Base-by-base conservation (phyloP, 2,113 vertebrate species). In the Cacatua alba region DNA sequence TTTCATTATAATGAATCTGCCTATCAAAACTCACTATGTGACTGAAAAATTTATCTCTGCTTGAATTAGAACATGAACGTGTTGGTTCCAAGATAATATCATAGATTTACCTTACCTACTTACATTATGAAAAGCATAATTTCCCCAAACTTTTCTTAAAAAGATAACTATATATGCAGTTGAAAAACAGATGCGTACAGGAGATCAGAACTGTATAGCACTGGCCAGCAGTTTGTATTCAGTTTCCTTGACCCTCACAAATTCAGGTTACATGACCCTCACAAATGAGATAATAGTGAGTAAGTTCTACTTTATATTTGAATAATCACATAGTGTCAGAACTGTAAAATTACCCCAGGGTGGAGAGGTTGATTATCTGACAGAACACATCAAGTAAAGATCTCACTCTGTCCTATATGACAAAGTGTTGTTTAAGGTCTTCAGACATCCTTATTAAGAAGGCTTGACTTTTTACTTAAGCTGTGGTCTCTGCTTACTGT, bases 371-470 rank as follows among this genome's bases (percentile, higher is more conserved):
- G 44, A 41, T 83, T 70, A 67, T 78, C 41, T 13, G 3, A 78
- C 80, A 78, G 46, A 65, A 75, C 23, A 63, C 16, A 75, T 92
- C 60, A 84, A 70, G 28, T 83, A 13, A 83, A n/a, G 43, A 67
- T 57, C 39, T 90, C 46, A 17, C 31, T 81, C 28, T 68, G 53
- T 75, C 37, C 48, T 65, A 2, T 70, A 74, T 67, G 80, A 78
- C 82, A 93, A 55, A 88, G 11, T 53, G 63, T 3, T 71, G 90
- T 96, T 95, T 92, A 81, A 93, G 41, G 71, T 88, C 75, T 86
- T 92, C 43, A 60, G 46, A 59, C 25, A 44, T 48, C 64, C 75
- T 69, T 12, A 48, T 90, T 79, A 92, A 65, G 41, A 62, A 59
- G 25, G 16, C 29, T 75, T 74, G 43, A 84, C 69, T 93, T 94